Percentiles rank a stretch among this genome's conserved stretches.
Evolutionary conservation across 2,888 invertebrate species (phyloP).

Genomic region (Matsumyia berberina): DNA sequence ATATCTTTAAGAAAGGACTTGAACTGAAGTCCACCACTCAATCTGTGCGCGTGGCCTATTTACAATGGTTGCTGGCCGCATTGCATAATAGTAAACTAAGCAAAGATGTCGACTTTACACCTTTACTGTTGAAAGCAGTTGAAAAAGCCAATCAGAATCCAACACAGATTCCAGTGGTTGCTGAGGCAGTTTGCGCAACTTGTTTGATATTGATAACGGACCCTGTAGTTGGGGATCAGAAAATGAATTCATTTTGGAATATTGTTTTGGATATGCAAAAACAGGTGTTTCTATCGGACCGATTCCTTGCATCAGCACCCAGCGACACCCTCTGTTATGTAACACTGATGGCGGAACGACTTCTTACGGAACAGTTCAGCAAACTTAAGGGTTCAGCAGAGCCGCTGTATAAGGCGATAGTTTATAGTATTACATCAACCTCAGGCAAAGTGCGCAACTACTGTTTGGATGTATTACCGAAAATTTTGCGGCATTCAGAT

Average conservation of each 20-base stretch:
- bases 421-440: conserved; percentile 88
- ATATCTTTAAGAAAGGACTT: conserved; percentile 90
- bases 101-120: conserved; percentile 85
- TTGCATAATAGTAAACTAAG: conserved; percentile 86
- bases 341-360: conserved; percentile 89
- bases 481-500: conserved; percentile 86
- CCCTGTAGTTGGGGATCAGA: conserved; percentile 84
- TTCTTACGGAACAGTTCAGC: conserved; percentile 89
- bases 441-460: conserved; percentile 87
- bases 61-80: conserved; percentile 89
- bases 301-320: conserved; percentile 89
- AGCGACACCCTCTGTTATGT: conserved; percentile 90
- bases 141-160: conserved; percentile 91
- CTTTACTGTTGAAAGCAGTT: conserved; percentile 89
- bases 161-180: conserved; percentile 88
- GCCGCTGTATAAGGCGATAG: conserved; percentile 89
- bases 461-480: conserved; percentile 87
- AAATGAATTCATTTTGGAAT: conserved; percentile 87
- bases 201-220: conserved; percentile 88
- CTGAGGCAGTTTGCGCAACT: conserved; percentile 90
- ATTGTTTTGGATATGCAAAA: conserved; percentile 90
- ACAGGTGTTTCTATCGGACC: conserved; percentile 92
- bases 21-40: conserved; percentile 91
- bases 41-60: conserved; percentile 91
- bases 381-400: conserved; percentile 88